A percentile compares a stretch with the other conserved stretches of the same genome.
Evolutionary conservation across 2,888 invertebrate species (phyloP).

Genomic region (Marasmarcha lunaedactyla): DNA sequence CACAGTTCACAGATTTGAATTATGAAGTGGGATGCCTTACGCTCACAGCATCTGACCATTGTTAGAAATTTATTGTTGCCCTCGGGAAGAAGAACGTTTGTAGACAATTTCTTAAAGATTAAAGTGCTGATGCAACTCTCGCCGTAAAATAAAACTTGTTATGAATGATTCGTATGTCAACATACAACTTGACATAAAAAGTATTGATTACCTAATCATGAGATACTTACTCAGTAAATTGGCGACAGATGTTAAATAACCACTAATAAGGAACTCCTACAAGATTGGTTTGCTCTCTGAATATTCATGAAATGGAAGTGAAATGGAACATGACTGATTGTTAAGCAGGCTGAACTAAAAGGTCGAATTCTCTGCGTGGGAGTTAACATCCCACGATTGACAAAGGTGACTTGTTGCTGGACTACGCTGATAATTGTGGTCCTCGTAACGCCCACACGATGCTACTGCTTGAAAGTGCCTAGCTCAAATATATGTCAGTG

Average conservation of each 20-base stretch:
- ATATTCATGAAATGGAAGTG: conserved; percentile 36
- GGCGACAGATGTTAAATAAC: too few species aligned
- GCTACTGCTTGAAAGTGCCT: conserved; percentile 21
- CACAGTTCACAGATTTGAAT: conserved; percentile 11
- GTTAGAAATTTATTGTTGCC: not conserved
- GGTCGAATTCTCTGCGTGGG: conserved; percentile 44
- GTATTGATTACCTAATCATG: too few species aligned
- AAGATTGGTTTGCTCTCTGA: conserved; percentile 26
- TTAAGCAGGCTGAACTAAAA: conserved; percentile 36
- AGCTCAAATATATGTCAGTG: not conserved
- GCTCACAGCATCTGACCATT: not conserved
- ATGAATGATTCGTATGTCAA: too few species aligned
- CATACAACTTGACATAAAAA: too few species aligned
- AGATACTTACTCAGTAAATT: too few species aligned
- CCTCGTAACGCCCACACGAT: conserved; percentile 32
- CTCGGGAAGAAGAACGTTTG: not conserved
- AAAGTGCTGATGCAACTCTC: too few species aligned
- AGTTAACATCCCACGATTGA: conserved; percentile 35
- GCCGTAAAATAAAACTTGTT: too few species aligned
- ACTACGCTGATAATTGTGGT: conserved; percentile 37
- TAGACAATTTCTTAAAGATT: too few species aligned
- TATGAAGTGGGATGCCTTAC: conserved; percentile 10
- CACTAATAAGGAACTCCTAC: too few species aligned
- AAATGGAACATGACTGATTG: conserved; percentile 34
- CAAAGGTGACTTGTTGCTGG: conserved; percentile 38